A percentile compares a stretch with the other conserved stretches of the same genome.
Evolutionary conservation across 2,113 vertebrate genomes (phyloP).

Genomic region (Mormyrus lacerda): DNA sequence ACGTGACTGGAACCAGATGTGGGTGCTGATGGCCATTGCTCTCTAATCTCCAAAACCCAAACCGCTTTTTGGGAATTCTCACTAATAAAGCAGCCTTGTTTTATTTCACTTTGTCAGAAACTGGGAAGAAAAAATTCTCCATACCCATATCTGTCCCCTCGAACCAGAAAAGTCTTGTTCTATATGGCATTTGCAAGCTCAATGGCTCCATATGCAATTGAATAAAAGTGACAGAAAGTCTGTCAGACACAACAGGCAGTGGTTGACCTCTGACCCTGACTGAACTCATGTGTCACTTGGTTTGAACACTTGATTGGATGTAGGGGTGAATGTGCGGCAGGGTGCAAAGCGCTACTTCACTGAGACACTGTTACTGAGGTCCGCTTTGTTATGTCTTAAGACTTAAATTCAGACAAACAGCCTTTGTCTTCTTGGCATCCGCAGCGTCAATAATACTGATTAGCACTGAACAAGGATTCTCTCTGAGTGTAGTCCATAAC

Average conservation of each 20-base stretch:
- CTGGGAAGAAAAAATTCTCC: too few relatives aligned
- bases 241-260: background rate
- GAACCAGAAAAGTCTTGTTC: background rate
- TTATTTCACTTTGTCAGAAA: background rate
- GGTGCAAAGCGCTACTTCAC: background rate
- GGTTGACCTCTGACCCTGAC: background rate
- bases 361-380: background rate
- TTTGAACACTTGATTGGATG: background rate
- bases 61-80: background rate
- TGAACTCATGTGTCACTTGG: background rate
- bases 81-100: background rate
- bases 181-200: background rate
- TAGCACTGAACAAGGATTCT: background rate
- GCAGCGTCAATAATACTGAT: background rate
- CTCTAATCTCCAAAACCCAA: background rate
- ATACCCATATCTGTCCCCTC: background rate
- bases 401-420: background rate
- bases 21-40: background rate
- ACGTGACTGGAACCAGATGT: background rate
- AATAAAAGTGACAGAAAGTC: background rate
- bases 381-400: background rate
- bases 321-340: background rate
- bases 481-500: background rate
- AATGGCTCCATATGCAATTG: background rate
- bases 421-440: background rate